phyloP scores from a whole-genome alignment of 1,140 invertebrate genomes.

The Anoplolepis gracilipes region DNA sequence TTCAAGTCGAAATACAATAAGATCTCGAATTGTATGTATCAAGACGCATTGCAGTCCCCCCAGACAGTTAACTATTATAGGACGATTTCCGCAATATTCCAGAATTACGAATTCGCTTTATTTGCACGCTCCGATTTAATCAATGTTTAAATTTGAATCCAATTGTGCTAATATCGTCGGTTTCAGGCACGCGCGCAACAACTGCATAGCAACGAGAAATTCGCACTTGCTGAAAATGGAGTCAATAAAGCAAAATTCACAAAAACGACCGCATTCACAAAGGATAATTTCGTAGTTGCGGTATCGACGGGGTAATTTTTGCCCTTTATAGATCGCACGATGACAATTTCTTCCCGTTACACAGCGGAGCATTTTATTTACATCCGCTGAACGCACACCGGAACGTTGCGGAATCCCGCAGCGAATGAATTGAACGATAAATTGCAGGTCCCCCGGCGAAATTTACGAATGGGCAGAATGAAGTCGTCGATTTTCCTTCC shows the following conservation, averaged over 20 bases:
- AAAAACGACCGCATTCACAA: conserved; percentile 8
- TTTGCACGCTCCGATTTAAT: conserved; percentile 54
- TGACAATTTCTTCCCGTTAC: conserved; percentile 43
- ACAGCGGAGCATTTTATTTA: conserved; percentile 42
- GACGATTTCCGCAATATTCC: not conserved
- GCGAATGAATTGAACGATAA: conserved; percentile 58
- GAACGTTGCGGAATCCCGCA: conserved; percentile 10
- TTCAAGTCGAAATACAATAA: not conserved
- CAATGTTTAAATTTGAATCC: conserved; percentile 58
- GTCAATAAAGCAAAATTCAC: conserved; percentile 43
- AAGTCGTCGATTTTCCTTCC: conserved; percentile 55
- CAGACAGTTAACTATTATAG: not conserved
- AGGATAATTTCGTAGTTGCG: conserved; percentile 25
- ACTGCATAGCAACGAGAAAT: not conserved
- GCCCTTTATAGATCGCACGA: conserved; percentile 15
- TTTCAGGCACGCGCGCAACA: not conserved
- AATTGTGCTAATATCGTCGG: conserved; percentile 16
- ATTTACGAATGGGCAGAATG: conserved; percentile 42
- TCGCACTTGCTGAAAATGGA: not conserved
- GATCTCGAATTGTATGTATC: not conserved
- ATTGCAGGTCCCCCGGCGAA: conserved; percentile 17
- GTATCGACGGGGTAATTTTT: conserved; percentile 29
- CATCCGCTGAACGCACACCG: conserved; percentile 5
- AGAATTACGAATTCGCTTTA: conserved; percentile 27
- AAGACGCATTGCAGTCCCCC: conserved; percentile 5